Percentiles rank a stretch among this genome's conserved stretches.
Evolutionary conservation across 2,797 vertebrate genomes (phyloP).

Genomic region (Acrossocheilus wenchowensis): DNA sequence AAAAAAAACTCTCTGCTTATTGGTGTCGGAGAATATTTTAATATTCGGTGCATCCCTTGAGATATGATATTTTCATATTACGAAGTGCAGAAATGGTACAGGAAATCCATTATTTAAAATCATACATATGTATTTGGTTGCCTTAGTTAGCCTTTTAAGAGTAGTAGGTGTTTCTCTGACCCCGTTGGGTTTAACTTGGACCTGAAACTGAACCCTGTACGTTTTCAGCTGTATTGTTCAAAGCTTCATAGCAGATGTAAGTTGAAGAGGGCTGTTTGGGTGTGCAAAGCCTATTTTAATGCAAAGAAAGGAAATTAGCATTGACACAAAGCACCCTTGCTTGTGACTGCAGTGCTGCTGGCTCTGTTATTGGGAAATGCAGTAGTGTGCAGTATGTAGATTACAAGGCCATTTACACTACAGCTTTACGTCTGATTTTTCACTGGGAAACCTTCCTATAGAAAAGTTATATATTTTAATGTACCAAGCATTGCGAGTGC

Average conservation of each 20-base stretch:
- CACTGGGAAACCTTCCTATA: neutral
- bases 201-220: neutral
- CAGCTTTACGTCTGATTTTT: neutral
- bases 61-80: neutral
- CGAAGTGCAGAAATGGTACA: neutral
- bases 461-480: conserved; percentile 4
- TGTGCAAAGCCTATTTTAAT: conserved; percentile 26
- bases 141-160: neutral
- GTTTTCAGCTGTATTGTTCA: conserved; percentile 19
- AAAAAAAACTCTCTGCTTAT: neutral
- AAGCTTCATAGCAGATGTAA: conserved; percentile 60
- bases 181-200: neutral
- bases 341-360: neutral
- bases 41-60: neutral
- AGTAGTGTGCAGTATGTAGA: neutral
- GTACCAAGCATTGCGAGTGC: neutral
- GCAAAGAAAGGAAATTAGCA: conserved; percentile 41
- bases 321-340: conserved; percentile 16
- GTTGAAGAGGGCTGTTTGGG: conserved; percentile 49
- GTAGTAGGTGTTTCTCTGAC: neutral
- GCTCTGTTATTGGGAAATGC: neutral
- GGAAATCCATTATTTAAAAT: neutral
- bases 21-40: neutral
- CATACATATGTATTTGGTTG: neutral
- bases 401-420: neutral